Evolutionary conservation across 2,888 invertebrate species (phyloP), one percentile per base, ranked within the genome.

Genomic region (Notodonta dromedarius): DNA sequence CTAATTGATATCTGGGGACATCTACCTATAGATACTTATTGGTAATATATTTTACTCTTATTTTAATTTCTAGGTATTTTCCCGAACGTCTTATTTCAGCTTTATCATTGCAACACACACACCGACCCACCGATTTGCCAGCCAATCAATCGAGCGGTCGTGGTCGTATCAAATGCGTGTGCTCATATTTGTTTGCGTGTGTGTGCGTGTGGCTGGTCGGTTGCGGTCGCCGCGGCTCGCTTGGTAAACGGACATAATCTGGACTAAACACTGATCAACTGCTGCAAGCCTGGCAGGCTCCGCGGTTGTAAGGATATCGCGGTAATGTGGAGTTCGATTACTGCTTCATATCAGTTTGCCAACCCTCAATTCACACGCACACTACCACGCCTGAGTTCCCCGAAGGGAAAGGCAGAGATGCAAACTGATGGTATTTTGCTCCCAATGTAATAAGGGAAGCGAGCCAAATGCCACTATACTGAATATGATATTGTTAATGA

Each of bases 181-280:
- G 56, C 57, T 51, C 50, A 52, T 62, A 52, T 51, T 56, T 12
- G 39, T 9, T 59, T 59, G 53, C 56, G 62, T 69, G 72, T 71
- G 61, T 55, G 63, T 69, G 64, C 57, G 57, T 66, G 72, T 74
- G 77, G 79, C 80, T 70, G 76, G 69, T 77, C 68, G 77, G 69
- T 77, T 90, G 91, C 82, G 90, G 91, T 91, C 77, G 70, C 75
- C 85, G 85, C 84, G 84, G 86, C 83, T 85, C 84, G 71, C 79
- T 85, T 80, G 78, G 86, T 91, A 90, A 91, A 91, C 87, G 90
- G 85, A 84, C 86, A 81, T 91, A 90, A 91, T 88, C 84, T 88
- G 80, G 81, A 86, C 90, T 91, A 90, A 91, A 90, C 79, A 87
- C 87, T 84, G 84, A 80, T 82, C 85, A 82, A 80, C 83, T 82